Base-by-base conservation (phyloP, 1,140 invertebrate species). In the Danaus plexippus region DNA sequence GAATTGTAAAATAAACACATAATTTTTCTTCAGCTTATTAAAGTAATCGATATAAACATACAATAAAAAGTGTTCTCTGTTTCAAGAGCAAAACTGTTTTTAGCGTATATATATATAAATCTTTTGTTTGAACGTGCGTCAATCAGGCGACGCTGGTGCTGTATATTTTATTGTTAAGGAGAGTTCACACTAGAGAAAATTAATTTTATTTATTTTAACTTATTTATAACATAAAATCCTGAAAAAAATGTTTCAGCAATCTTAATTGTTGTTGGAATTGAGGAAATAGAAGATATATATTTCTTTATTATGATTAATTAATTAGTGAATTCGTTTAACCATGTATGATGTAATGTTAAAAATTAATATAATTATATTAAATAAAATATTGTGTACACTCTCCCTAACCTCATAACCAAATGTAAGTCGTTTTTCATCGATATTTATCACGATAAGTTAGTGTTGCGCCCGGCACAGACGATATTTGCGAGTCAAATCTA, bases 401-500 rank as follows among this genome's bases (percentile, higher is more conserved):
- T 42, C 49, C 43, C 41, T 51, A 61, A 56, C 43, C 6, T 15
- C 48, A 56, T 61, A 61, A 61, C 59, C 59, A 61, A 61, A 61
- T 61, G 54, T 54, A 40, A 49, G 45, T 49, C 53, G 54, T 54
- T 70, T 64, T 67, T 66, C 59, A 63, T 63, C 63, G 70, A 71
- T 75, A 73, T 61, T 68, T 70, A 72, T 68, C 64, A 43, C 59
- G 62, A 67, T 69, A 67, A 64, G 67, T 70, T 75, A 75, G 74
- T 76, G 72, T 68, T 67, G 72, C 48, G 58, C 46, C 61, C 49
- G 54, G 58, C 57, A 65, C 64, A 64, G 59, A 66, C 65, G 61
- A 68, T 66, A 73, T 80, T 80, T 77, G 75, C 70, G 75, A 80
- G 75, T 80, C 77, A 75, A 80, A 80, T 77, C 57, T 57, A 60